A percentile compares a stretch with the other conserved stretches of the same genome.
phyloP scores from a whole-genome alignment of 2,797 vertebrate species.

The Hyperoplus lanceolatus region DNA sequence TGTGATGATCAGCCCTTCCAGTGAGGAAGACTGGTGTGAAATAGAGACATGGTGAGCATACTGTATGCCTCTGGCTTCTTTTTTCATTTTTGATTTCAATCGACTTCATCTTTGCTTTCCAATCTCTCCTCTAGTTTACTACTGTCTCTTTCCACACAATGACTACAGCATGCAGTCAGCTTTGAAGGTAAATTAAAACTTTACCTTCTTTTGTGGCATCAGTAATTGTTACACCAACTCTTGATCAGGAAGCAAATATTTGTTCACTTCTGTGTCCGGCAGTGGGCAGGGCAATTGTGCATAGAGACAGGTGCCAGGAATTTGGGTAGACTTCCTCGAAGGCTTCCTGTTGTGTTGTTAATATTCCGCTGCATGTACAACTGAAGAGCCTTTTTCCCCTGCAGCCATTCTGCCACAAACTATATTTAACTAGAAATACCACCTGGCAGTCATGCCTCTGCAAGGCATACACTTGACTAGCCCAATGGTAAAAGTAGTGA shows the following conservation, averaged over 20 bases:
- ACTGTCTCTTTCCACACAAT: background rate
- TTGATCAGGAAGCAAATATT: slow-evolving; percentile 23
- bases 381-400: background rate
- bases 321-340: background rate
- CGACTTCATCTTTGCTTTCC: slow-evolving; percentile 39
- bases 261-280: background rate
- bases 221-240: background rate
- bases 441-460: too few species aligned
- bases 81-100: slow-evolving; percentile 43
- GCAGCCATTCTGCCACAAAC: background rate
- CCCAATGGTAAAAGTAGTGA: too few species aligned
- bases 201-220: background rate
- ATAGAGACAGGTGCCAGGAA: background rate
- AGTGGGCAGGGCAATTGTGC: background rate
- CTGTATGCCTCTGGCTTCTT: slow-evolving; percentile 54
- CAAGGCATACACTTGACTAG: too few species aligned
- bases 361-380: slow-evolving; percentile 18
- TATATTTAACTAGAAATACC: background rate
- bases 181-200: background rate
- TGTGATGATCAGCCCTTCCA: slow-evolving; percentile 64
- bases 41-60: slow-evolving; percentile 39
- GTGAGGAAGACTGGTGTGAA: slow-evolving; percentile 55
- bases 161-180: background rate
- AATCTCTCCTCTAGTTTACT: slow-evolving; percentile 18
- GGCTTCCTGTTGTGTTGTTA: slow-evolving; percentile 6